These are phyloP conservation scores for Zaprionus ornatus DNA, from an alignment of 1,140 invertebrate genomes.

Conservation along the genomic window DNA sequence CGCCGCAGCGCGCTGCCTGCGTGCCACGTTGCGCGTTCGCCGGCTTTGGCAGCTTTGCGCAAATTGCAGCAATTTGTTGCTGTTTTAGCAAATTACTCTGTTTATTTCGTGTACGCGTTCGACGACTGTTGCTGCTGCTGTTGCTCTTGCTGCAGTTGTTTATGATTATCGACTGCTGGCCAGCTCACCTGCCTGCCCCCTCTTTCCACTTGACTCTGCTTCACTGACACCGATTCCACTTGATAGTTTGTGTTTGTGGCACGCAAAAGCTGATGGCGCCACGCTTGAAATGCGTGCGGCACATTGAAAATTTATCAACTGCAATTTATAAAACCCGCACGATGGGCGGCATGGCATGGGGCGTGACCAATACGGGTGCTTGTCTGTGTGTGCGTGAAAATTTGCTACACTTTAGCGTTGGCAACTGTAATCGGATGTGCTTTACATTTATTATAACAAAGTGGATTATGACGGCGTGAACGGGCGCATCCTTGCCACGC, in stretches of 20 bases:
- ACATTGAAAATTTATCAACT: constrained; percentile 79
- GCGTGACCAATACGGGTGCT: constrained; percentile 14
- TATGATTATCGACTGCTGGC: constrained; percentile 73
- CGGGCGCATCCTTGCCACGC: constrained; percentile 67
- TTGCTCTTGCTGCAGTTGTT: constrained; percentile 50
- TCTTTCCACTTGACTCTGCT: background rate
- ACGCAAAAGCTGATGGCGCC: constrained; percentile 44
- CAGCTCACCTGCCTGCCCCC: constrained; percentile 43
- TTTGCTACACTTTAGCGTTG: constrained; percentile 79
- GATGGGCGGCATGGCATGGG: background rate
- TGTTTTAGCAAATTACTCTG: constrained; percentile 81
- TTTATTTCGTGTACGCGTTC: constrained; percentile 61
- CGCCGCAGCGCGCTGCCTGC: background rate
- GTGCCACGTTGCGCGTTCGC: constrained; percentile 60
- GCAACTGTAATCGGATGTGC: constrained; percentile 81
- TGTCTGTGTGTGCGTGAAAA: constrained; percentile 65
- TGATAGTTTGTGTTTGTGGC: constrained; percentile 48
- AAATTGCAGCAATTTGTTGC: constrained; percentile 82
- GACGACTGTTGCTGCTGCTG: constrained; percentile 21
- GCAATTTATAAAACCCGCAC: constrained; percentile 59
- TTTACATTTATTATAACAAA: constrained; percentile 83
- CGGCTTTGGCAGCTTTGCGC: constrained; percentile 73
- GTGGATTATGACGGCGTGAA: constrained; percentile 73
- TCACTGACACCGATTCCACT: constrained; percentile 41
- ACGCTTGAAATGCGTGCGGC: constrained; percentile 60